Conservation (phyloP, 2,113 vertebrate species). For the Alligator mississippiensis region DNA sequence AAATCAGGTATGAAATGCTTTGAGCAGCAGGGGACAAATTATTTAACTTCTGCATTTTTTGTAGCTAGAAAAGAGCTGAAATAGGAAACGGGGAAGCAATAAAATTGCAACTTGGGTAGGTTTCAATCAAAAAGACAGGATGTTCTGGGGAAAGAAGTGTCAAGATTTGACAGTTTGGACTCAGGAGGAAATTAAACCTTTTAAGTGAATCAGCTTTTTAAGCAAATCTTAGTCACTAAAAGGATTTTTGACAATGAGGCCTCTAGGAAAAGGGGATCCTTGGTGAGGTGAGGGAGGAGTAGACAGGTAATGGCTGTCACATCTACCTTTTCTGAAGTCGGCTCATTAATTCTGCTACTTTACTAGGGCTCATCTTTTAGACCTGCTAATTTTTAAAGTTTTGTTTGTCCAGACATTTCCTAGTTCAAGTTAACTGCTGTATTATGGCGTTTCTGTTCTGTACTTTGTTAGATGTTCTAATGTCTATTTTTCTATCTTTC, state of each 20-base stretch:
- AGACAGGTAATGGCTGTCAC: too few relatives aligned
- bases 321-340: too few relatives aligned
- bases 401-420: too few relatives aligned
- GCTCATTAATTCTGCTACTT: too few relatives aligned
- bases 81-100: neutral
- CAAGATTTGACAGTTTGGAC: accelerated
- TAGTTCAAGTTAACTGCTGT: too few relatives aligned
- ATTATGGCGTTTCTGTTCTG: accelerated
- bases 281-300: too few relatives aligned
- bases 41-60: accelerated
- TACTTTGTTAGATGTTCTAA: neutral
- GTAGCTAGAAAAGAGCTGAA: accelerated
- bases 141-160: accelerated
- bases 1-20: neutral
- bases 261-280: too few relatives aligned
- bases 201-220: neutral
- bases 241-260: neutral
- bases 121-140: neutral
- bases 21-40: accelerated
- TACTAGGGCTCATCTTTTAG: too few relatives aligned
- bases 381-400: too few relatives aligned
- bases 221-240: neutral
- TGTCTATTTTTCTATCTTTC: neutral
- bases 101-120: neutral
- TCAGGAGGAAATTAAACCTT: accelerated